Evolutionary conservation across 2,888 invertebrate genomes (phyloP).

Genomic region (Drosophila mimetica): DNA sequence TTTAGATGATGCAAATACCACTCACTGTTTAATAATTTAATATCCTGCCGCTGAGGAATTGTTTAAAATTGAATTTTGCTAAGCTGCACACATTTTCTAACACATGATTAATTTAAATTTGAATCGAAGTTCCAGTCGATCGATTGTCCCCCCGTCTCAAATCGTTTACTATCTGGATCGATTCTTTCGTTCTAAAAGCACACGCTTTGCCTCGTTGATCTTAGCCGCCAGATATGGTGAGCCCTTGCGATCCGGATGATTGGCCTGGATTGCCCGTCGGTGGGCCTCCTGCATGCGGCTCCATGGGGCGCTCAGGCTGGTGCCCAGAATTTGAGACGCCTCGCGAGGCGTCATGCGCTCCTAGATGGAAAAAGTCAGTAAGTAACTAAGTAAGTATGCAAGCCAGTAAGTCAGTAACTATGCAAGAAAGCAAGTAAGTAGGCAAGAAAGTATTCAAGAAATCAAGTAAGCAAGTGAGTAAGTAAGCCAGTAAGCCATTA

Average conservation of each 20-base stretch:
- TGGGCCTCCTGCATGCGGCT: conserved; percentile 6
- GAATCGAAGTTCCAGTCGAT: background rate
- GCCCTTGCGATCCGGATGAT: conserved; percentile 98
- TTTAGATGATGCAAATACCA: background rate
- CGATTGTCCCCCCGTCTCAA: background rate
- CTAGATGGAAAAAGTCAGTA: no score
- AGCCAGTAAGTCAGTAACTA: no score
- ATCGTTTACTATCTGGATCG: background rate
- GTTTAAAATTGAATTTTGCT: background rate
- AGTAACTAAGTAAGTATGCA: no score
- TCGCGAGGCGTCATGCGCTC: conserved; percentile 17
- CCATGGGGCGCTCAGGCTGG: conserved; percentile 11
- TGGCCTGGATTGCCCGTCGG: conserved; percentile 81
- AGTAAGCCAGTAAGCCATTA: no score
- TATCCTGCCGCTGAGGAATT: background rate
- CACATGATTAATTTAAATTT: background rate
- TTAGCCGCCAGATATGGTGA: conserved; percentile 98
- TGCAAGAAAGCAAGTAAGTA: no score
- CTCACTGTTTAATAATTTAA: background rate
- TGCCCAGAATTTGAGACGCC: conserved; percentile 21
- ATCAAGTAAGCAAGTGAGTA: no score
- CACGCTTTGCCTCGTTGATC: conserved; percentile 98
- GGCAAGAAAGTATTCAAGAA: no score
- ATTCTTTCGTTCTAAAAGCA: conserved; percentile 1
- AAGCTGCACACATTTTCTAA: background rate